Evolutionary conservation across 2,888 invertebrate genomes (phyloP).

Genomic region (Synanthedon vespiformis): DNA sequence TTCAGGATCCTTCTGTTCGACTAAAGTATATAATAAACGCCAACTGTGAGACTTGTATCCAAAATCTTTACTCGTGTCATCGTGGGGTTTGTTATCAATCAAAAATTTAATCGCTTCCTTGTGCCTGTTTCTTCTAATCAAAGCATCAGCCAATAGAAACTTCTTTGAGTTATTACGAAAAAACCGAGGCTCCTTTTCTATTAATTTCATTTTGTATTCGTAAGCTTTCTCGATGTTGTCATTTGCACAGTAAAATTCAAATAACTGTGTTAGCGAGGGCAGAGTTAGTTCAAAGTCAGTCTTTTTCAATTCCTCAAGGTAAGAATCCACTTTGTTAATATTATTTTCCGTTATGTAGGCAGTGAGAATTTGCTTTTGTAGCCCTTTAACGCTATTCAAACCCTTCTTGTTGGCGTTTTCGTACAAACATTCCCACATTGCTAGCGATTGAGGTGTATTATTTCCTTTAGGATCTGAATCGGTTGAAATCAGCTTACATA

Average conservation of each 20-base stretch:
- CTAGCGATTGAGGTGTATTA: constrained; percentile 25
- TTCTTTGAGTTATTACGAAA: constrained; percentile 72
- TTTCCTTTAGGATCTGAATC: constrained; percentile 61
- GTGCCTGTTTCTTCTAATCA: constrained; percentile 70
- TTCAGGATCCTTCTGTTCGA: constrained; percentile 74
- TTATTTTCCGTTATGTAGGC: constrained; percentile 75
- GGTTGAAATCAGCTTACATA: constrained; percentile 74
- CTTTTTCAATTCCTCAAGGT: constrained; percentile 70
- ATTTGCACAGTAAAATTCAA: constrained; percentile 74
- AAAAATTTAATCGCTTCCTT: constrained; percentile 73
- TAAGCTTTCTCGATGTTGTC: constrained; percentile 75
- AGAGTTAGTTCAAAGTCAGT: constrained; percentile 70
- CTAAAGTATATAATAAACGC: constrained; percentile 76
- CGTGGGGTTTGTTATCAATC: constrained; percentile 41
- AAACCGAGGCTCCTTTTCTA: constrained; percentile 63
- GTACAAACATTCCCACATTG: constrained; percentile 72
- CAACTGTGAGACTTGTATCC: constrained; percentile 70
- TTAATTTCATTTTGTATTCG: constrained; percentile 60
- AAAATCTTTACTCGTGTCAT: constrained; percentile 46
- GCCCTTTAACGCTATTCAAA: constrained; percentile 60
- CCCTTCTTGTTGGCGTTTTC: constrained; percentile 67
- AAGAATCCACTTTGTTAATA: constrained; percentile 68
- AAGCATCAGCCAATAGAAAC: constrained; percentile 68
- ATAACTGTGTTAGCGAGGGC: constrained; percentile 69
- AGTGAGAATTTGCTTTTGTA: constrained; percentile 72